Evolutionary conservation across 2,797 vertebrate genomes (phyloP).

Genomic region (Sylvia borin): DNA sequence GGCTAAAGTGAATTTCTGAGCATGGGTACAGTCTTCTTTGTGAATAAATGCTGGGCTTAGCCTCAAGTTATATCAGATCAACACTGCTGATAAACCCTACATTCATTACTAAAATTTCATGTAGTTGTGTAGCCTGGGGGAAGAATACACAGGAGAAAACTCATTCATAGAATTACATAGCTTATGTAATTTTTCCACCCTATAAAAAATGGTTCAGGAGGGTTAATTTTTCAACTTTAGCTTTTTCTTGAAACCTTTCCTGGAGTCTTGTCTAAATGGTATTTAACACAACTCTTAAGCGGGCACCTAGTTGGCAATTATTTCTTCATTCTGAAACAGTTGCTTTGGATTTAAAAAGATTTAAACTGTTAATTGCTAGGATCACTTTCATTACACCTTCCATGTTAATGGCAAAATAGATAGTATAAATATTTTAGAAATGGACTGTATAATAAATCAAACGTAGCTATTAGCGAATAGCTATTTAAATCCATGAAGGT

Average conservation of each 20-base stretch:
- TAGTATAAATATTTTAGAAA: constrained; percentile 26
- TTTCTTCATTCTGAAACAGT: background rate
- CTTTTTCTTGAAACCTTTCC: background rate
- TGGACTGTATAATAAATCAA: background rate
- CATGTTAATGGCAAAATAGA: background rate
- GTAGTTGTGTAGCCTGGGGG: background rate
- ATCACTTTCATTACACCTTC: background rate
- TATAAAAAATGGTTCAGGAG: background rate
- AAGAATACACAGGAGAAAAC: background rate
- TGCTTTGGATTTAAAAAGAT: background rate
- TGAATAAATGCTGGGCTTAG: background rate
- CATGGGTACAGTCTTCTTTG: background rate
- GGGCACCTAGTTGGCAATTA: background rate
- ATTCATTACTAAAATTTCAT: background rate
- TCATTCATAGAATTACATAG: background rate
- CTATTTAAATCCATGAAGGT: background rate
- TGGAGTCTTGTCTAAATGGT: background rate
- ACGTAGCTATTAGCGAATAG: background rate
- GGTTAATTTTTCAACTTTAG: background rate
- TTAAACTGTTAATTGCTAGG: background rate
- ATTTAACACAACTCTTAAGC: background rate
- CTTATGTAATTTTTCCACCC: background rate
- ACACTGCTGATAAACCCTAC: background rate
- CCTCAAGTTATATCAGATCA: background rate
- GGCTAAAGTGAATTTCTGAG: background rate